Conservation (phyloP, 2,888 invertebrate species). For the Nycteola revayana region DNA sequence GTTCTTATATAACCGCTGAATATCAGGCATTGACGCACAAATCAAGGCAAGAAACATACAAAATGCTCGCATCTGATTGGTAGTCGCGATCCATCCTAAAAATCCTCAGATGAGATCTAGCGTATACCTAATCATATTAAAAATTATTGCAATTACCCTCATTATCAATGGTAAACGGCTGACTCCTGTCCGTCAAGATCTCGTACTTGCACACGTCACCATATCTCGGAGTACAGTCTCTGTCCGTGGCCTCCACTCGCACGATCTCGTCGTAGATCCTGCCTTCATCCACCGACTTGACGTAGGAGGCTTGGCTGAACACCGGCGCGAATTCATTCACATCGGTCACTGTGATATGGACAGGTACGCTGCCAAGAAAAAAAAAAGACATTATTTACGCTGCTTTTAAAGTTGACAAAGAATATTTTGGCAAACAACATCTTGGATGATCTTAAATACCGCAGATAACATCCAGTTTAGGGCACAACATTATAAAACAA, state of each 20-base stretch:
- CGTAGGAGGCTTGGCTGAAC: conserved; percentile 95
- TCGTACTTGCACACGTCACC: conserved; percentile 99
- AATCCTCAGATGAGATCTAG: too few species aligned
- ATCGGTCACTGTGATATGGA: conserved; percentile 96
- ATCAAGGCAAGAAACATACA: too few species aligned
- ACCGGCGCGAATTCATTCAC: conserved; percentile 97
- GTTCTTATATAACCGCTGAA: too few species aligned
- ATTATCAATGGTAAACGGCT: conserved; percentile 95
- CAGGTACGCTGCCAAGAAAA: conserved; percentile 86
- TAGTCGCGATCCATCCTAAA: too few species aligned
- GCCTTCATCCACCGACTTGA: conserved; percentile 94
- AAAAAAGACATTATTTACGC: neutral
- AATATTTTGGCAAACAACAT: too few species aligned
- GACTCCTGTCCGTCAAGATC: conserved; percentile 87
- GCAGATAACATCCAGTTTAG: too few species aligned
- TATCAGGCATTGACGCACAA: too few species aligned
- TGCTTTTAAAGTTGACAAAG: too few species aligned
- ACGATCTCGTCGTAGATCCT: conserved; percentile 94
- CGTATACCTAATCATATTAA: too few species aligned
- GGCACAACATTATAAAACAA: too few species aligned
- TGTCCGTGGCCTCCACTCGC: conserved; percentile 94
- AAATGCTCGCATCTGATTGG: too few species aligned
- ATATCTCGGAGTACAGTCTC: conserved; percentile 97
- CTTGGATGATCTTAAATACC: too few species aligned
- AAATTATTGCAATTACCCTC: conserved; percentile 91